A percentile compares a stretch with the other conserved stretches of the same genome.
Evolutionary conservation across 2,888 invertebrate genomes (phyloP).

Genomic region (Endotricha flammealis): DNA sequence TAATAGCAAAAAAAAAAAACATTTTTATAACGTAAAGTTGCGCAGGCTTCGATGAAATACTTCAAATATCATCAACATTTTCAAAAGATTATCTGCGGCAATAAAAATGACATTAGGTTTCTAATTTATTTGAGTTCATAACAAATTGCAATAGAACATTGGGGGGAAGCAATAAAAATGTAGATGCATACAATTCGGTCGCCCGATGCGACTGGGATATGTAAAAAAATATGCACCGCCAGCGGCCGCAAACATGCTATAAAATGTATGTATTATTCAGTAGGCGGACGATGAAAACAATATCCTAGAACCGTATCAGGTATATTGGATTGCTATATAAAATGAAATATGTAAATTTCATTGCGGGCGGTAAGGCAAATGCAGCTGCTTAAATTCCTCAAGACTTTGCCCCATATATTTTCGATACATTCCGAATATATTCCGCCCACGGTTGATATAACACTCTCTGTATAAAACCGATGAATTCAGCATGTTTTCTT

Average conservation of each 20-base stretch:
- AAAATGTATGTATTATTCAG: slow-evolving; percentile 70
- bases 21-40: too few species aligned
- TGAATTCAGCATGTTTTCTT: background rate
- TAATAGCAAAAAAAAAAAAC: too few species aligned
- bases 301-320: slow-evolving; percentile 40
- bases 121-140: slow-evolving; percentile 24
- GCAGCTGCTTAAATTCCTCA: slow-evolving; percentile 11
- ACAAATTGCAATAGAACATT: slow-evolving; percentile 29
- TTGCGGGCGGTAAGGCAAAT: slow-evolving; percentile 15
- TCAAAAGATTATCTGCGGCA: too few species aligned
- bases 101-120: slow-evolving; percentile 2
- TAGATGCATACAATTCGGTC: slow-evolving; percentile 46
- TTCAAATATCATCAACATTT: too few species aligned
- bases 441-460: background rate
- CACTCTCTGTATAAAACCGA: background rate
- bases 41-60: too few species aligned
- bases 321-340: slow-evolving; percentile 48
- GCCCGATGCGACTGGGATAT: slow-evolving; percentile 43
- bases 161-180: slow-evolving; percentile 52
- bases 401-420: slow-evolving; percentile 8
- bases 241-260: slow-evolving; percentile 54
- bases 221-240: slow-evolving; percentile 64
- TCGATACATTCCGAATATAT: background rate
- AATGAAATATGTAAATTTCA: slow-evolving; percentile 34
- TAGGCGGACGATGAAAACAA: slow-evolving; percentile 50